Evolutionary conservation across 2,888 invertebrate species (phyloP), one percentile per base, ranked within the genome.

Genomic region (Tipula unca): DNA sequence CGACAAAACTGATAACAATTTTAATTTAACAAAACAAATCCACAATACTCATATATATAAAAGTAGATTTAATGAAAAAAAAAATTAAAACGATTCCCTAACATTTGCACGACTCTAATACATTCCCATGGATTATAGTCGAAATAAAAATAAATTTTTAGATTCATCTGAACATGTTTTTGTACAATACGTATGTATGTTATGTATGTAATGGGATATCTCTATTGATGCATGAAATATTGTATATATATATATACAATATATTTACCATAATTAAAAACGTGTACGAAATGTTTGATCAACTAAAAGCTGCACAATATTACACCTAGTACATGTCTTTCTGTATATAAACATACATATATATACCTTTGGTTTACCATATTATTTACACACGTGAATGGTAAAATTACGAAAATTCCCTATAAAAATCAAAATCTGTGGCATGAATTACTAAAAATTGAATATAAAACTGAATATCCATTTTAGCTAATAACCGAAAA

Each of bases 261-360:
- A 39, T 69, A 69, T 69, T 69, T 69, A 69, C 25, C 25, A 69
- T 69, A 69, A 69, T 69, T 69, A 69, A 69, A 69, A 69, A 69
- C 69, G 69, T 69, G 69, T 69, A 69, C 69, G 10, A 69, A 69
- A 69, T 69, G 25, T 25, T 69, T 69, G 69, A 69, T 69, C 69
- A 69, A 69, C 69, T 69, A 69, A 69, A 69, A 69, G 25, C 69
- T 69, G 69, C 69, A 69, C 69, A 69, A 69, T 69, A 69, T 69
- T 69, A 69, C 69, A 69, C 25, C 20, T 69, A 25, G 69, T 25
- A 69, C 69, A 69, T 69, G 69, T 69, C n/a, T n/a, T 8, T 10
- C 10, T 13, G 1, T 39, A 39, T 39, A 39, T 2, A 54, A 17
- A 54, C 0, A 39, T 8, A 2, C 10, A 13, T 25, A 25, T 69